phyloP scores from a whole-genome alignment of 92 coral and sea anemone species.

The Umimayanthus kanabou region DNA sequence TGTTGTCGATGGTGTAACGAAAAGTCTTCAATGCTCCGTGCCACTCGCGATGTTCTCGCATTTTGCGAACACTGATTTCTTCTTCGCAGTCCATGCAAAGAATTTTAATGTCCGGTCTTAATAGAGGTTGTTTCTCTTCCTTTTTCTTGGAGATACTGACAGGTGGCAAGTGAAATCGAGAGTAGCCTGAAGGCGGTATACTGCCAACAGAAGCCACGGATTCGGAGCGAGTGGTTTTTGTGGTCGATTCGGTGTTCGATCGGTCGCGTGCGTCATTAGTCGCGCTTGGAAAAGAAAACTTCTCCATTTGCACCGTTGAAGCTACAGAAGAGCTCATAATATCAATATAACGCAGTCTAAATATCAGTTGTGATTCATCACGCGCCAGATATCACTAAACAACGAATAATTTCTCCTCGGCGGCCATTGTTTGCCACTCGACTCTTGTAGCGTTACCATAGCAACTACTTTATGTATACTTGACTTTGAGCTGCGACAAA shows the following conservation, averaged over 20 bases:
- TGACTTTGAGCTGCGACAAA: not conserved
- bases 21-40: constrained; percentile 80
- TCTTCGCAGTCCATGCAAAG: constrained; percentile 92
- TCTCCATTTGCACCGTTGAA: constrained; percentile 30
- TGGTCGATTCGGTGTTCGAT: constrained; percentile 39
- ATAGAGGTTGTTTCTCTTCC: constrained; percentile 32
- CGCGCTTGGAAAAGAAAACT: constrained; percentile 10
- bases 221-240: constrained; percentile 27
- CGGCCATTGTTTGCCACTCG: constrained; percentile 17
- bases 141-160: constrained; percentile 5
- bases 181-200: constrained; percentile 11
- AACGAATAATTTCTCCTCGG: not conserved
- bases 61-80: constrained; percentile 72
- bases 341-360: not conserved
- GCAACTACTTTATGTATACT: constrained; percentile 16
- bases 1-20: constrained; percentile 67
- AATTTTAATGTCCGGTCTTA: constrained; percentile 66
- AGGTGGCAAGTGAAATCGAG: constrained; percentile 30
- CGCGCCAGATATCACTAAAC: constrained; percentile 8
- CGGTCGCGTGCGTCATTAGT: constrained; percentile 24
- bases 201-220: constrained; percentile 9
- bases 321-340: constrained; percentile 20
- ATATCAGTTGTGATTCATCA: not conserved
- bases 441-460: constrained; percentile 7
- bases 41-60: constrained; percentile 82